Evolutionary conservation across 2,113 vertebrate species (phyloP), one percentile per base, ranked within the genome.

Genomic region (Pelvicachromis taeniatus): DNA sequence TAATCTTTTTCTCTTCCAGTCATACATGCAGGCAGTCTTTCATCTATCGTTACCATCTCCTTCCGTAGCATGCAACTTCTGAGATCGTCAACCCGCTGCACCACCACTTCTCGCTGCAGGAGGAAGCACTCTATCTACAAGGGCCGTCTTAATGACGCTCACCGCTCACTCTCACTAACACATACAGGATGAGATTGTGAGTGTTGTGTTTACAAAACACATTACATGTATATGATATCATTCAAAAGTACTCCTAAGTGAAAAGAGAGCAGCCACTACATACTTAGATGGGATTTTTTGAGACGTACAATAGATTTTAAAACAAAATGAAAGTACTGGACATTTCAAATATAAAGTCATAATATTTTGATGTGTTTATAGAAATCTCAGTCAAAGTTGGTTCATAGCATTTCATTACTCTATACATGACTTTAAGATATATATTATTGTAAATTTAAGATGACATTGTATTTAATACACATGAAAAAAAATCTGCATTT

Each of bases 11-110:
- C 84, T 89, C 80, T 87, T 92, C 87, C 81, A 87, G 75, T 84
- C 86, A 82, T 80, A 70, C 94, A 96, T 96, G 96, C 96, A 94
- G 96, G 96, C 91, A 7, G 63, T 83, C 95, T 96, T 96, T 97
- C 95, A 97, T 97, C 96, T 96, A 52, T 58, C 84, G 83, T 65
- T 83, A 45, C 91, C 85, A 96, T 96, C 95, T 95, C 83, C 87
- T 83, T 87, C 89, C 79, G 53, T 96, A 94, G 94, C 96, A 94
- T 96, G 96, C 96, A 61, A 96, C 89, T 82, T 91, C 75, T 75
- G 88, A 89, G 88, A 58, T 53, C 6, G 19, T 52, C 77, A 45
- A 42, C 58, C 80, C 48, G 23, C 53, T 52, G 35, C 42, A 80
- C 59, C 86, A 13, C 85, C 83, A 83, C 88, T 54, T 81, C 87